Percentiles rank a stretch among this genome's conserved stretches.
Conservation (phyloP, 2,113 vertebrate species). For the Chloebia gouldiae region DNA sequence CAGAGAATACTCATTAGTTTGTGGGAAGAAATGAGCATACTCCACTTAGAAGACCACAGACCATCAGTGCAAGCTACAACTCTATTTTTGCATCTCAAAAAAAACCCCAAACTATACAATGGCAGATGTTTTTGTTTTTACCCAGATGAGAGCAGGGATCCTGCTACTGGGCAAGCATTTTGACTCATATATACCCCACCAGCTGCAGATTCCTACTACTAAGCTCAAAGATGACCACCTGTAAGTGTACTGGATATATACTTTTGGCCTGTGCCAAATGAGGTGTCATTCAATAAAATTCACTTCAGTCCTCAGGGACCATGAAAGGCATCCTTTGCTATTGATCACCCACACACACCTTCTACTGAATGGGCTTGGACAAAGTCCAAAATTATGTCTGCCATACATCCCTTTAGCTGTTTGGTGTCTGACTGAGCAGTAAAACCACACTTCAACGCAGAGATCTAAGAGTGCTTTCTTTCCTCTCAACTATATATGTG, state of each 20-base stretch:
- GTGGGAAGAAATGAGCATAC: neutral
- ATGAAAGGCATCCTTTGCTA: neutral
- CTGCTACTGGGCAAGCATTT: neutral
- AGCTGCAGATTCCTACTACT: neutral
- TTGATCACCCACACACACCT: neutral
- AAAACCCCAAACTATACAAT: too few relatives aligned
- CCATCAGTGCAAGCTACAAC: neutral
- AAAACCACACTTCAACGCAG: neutral
- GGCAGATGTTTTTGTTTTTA: neutral
- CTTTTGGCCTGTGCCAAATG: neutral
- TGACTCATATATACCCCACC: neutral
- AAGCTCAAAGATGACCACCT: neutral
- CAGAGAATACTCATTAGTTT: neutral
- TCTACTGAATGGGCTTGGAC: neutral
- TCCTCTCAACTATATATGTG: neutral
- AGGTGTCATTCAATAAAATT: neutral
- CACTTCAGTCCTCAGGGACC: neutral
- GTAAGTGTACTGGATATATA: neutral
- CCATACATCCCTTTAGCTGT: neutral
- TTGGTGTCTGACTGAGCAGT: neutral
- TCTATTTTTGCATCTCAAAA: neutral
- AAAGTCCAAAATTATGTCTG: neutral
- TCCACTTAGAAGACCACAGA: neutral
- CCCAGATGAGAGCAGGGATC: neutral
- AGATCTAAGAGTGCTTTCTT: neutral